Conservation (phyloP, 2,113 vertebrate genomes). For the Lepus europaeus region DNA sequence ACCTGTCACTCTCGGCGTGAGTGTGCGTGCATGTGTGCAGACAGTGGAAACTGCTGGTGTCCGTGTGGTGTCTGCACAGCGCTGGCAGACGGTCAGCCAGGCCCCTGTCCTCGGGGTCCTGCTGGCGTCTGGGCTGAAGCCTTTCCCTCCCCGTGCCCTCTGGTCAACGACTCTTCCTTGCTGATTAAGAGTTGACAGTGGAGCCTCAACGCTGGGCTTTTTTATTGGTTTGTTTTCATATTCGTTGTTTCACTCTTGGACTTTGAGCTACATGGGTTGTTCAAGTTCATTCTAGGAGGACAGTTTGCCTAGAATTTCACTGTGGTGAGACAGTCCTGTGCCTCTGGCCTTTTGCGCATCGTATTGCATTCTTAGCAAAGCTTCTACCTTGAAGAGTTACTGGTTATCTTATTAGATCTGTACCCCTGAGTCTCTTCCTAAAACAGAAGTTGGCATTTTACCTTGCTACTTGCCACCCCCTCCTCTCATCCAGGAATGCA, state of each 20-base stretch:
- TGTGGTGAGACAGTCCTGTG: neutral
- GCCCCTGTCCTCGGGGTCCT: neutral
- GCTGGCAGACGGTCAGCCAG: neutral
- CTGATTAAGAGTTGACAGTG: neutral
- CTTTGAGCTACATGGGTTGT: conserved; percentile 27
- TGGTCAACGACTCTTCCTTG: conserved; percentile 9
- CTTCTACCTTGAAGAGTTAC: neutral
- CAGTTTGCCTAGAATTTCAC: neutral
- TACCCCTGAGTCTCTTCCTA: neutral
- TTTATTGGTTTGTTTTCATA: neutral
- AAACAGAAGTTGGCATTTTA: conserved; percentile 31
- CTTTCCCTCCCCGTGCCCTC: neutral
- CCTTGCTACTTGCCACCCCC: neutral
- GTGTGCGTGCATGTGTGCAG: neutral
- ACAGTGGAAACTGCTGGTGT: conserved; percentile 10
- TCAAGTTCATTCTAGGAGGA: neutral
- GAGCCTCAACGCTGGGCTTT: neutral
- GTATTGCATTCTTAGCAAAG: neutral
- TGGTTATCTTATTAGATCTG: conserved; percentile 31
- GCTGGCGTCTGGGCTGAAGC: neutral
- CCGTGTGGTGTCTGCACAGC: neutral
- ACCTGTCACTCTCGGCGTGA: neutral
- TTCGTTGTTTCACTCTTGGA: neutral
- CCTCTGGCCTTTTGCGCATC: neutral
- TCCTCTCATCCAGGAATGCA: neutral